Evolutionary conservation across 2,797 vertebrate genomes (phyloP), one percentile per base, ranked within the genome.

Genomic region (Cossypha polioptera): DNA sequence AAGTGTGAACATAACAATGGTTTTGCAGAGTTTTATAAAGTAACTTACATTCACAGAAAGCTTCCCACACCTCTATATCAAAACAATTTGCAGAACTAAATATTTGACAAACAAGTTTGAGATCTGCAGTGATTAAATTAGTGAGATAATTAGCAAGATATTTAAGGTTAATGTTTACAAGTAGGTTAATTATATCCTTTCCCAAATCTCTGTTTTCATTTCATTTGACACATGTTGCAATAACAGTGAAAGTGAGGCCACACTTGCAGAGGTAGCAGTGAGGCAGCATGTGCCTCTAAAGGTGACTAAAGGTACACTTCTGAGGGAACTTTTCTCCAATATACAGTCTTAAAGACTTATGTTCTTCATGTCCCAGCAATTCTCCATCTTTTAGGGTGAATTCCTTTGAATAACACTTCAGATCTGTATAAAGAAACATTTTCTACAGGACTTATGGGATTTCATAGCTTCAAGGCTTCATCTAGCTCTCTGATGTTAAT

Each of bases 91-190:
- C 57, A 63, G 76, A 90, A 88, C 40, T 78, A 83, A 96, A 84
- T 78, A 90, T 88, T 96, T 95, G 91, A 76, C 92, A 93, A 96
- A 92, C 72, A 86, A 94, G 40, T 92, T 90, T 80, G 87, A 94
- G 82, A 94, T 72, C n/a, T 69, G 59, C 76, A 84, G 58, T 86
- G 80, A 96, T 94, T 94, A 95, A 94, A 96, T 96, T 95, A 92
- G 91, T 91, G 94, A 84, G 91, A n/a, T 94, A 95, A 95, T 96
- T 96, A 96, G 76, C 82, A 91, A 26, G 12, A 92, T 91, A 91
- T 95, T 96, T 94, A 95, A 96, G 93, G 95, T 90, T 95, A 95
- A 86, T 84, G 77, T 92, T 95, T 91, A 94, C 93, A 95, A 94
- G 92, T 92, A 93, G 86, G 78, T 91, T 96, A 93, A 95, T 96